A percentile compares a stretch with the other conserved stretches of the same genome.
Conservation (phyloP, 2,888 invertebrate species). For the Pecten maximus region DNA sequence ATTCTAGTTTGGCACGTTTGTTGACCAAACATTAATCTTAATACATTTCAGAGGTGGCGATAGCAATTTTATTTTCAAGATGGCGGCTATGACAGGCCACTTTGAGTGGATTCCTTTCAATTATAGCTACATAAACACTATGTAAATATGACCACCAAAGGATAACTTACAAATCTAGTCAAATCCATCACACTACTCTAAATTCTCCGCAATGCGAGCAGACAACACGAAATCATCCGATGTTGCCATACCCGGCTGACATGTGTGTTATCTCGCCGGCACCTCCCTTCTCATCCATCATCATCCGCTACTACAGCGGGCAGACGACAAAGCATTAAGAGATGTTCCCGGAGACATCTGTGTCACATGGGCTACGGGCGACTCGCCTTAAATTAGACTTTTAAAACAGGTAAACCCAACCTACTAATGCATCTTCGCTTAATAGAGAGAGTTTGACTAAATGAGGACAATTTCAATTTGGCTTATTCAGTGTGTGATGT, state of each 20-base stretch:
- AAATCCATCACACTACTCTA: not conserved
- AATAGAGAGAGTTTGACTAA: too few relatives aligned
- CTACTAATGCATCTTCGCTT: too few relatives aligned
- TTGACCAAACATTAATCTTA: too few relatives aligned
- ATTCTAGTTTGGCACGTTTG: too few relatives aligned
- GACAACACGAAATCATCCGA: not conserved
- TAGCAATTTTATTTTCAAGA: not conserved
- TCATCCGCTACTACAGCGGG: not conserved
- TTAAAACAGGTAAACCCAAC: too few relatives aligned
- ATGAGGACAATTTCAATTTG: too few relatives aligned
- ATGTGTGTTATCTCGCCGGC: not conserved
- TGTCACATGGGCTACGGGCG: not conserved
- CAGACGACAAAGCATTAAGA: not conserved
- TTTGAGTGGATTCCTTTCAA: not conserved
- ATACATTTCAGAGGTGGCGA: too few relatives aligned
- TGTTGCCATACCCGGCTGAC: not conserved
- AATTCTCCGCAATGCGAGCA: not conserved
- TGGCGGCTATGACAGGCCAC: not conserved
- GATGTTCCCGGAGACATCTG: not conserved
- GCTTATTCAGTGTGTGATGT: too few relatives aligned
- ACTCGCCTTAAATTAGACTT: too few relatives aligned
- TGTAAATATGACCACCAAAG: too few relatives aligned
- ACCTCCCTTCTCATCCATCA: not conserved
- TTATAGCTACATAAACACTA: not conserved
- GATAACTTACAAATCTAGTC: not conserved